These are phyloP conservation scores for Myotis brandtii DNA, from an alignment of 2,113 vertebrate genomes.

Conservation along the genomic window DNA sequence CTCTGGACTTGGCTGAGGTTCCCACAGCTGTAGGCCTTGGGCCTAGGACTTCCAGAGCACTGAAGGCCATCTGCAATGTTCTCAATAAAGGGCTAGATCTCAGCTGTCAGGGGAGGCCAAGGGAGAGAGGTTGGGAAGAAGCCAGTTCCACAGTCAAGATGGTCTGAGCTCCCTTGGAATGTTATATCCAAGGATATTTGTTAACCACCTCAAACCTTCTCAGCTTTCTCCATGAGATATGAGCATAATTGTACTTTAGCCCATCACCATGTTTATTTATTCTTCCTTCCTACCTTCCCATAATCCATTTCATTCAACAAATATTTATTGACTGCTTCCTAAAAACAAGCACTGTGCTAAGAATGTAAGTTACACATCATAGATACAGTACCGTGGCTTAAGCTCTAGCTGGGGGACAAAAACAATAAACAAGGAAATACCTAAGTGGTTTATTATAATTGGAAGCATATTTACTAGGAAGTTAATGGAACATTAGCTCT, in stretches of 20 bases:
- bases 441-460: conserved; percentile 48
- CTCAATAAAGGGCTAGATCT: not conserved
- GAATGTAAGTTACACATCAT: not conserved
- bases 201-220: not conserved
- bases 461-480: conserved; percentile 55
- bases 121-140: not conserved
- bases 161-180: not conserved
- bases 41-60: not conserved
- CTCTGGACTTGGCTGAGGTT: not conserved
- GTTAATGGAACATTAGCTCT: conserved; percentile 41
- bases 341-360: not conserved
- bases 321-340: conserved; percentile 21
- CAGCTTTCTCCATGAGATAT: not conserved
- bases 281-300: not conserved
- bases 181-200: not conserved
- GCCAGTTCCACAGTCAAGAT: not conserved
- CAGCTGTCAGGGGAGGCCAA: not conserved
- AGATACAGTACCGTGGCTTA: not conserved
- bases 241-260: not conserved
- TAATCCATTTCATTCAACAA: conserved; percentile 46
- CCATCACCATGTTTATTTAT: not conserved
- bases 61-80: not conserved
- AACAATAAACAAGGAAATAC: conserved; percentile 47
- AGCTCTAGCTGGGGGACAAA: not conserved
- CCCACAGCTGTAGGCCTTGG: conserved; percentile 6